These are phyloP conservation scores for Columbina picui DNA, from an alignment of 2,113 vertebrate species.

Conservation along the genomic window DNA sequence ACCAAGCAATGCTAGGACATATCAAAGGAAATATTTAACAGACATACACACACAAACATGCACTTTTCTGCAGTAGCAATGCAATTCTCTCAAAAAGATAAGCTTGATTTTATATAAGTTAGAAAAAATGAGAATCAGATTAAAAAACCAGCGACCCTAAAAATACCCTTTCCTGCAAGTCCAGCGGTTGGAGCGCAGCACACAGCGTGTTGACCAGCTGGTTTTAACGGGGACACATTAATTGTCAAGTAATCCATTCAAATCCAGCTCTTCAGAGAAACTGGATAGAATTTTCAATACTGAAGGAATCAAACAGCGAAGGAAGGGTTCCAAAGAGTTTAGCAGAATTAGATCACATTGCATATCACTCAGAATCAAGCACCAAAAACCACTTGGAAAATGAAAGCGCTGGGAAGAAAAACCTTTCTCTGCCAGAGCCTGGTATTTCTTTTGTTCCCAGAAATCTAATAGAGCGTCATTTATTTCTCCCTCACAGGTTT, in stretches of 20 bases:
- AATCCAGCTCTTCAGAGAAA: not conserved
- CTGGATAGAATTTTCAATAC: not conserved
- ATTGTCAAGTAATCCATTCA: not conserved
- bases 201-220: not conserved
- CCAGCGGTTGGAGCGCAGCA: not conserved
- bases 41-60: not conserved
- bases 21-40: not conserved
- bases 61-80: not conserved
- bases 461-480: not conserved
- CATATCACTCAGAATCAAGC: not conserved
- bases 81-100: not conserved
- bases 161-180: not conserved
- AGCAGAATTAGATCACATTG: not conserved
- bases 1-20: not conserved
- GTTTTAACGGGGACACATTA: not conserved
- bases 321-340: not conserved
- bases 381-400: not conserved
- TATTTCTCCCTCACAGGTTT: not conserved
- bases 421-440: not conserved
- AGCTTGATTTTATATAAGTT: not conserved
- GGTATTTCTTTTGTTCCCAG: not conserved
- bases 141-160: not conserved
- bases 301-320: not conserved
- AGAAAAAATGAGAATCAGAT: not conserved
- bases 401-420: not conserved